A percentile compares a stretch with the other conserved stretches of the same genome.
These are phyloP conservation scores for Halcyon malimbica DNA, from an alignment of 2,113 vertebrate genomes.

Conservation along the genomic window DNA sequence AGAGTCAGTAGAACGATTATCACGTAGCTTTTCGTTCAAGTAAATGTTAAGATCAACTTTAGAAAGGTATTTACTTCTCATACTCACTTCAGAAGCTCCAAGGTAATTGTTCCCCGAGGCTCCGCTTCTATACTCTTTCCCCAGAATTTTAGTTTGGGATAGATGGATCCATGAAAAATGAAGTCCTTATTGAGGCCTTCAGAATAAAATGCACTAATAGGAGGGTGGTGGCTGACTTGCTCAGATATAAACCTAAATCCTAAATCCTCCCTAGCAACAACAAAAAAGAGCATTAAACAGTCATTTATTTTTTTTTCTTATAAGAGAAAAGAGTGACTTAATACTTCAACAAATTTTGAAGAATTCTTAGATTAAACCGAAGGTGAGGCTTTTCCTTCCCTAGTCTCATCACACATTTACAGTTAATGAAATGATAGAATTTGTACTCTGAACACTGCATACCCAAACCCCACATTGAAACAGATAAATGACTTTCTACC, in stretches of 20 bases:
- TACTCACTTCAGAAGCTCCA: slow-evolving; percentile 92
- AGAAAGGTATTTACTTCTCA: background rate
- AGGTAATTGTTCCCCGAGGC: slow-evolving; percentile 92
- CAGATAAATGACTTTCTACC: background rate
- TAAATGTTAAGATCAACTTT: background rate
- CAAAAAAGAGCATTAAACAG: background rate
- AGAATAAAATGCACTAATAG: slow-evolving; percentile 92
- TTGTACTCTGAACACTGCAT: background rate
- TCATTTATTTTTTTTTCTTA: background rate
- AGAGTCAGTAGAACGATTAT: background rate
- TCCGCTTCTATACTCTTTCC: slow-evolving; percentile 97
- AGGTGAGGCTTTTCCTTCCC: background rate
- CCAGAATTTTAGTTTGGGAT: slow-evolving; percentile 98
- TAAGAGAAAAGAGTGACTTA: background rate
- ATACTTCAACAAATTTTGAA: background rate
- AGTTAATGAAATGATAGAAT: background rate
- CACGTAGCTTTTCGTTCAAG: background rate
- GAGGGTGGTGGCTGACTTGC: slow-evolving; percentile 97
- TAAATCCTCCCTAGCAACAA: slow-evolving; percentile 84
- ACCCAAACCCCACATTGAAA: background rate
- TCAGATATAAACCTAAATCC: slow-evolving; percentile 94
- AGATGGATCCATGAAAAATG: slow-evolving; percentile 94
- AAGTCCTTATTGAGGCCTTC: slow-evolving; percentile 92
- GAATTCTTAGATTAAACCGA: background rate
- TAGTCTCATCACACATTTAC: background rate